phyloP scores from a whole-genome alignment of 2,888 invertebrate species.

The Cheilosia urbana region DNA sequence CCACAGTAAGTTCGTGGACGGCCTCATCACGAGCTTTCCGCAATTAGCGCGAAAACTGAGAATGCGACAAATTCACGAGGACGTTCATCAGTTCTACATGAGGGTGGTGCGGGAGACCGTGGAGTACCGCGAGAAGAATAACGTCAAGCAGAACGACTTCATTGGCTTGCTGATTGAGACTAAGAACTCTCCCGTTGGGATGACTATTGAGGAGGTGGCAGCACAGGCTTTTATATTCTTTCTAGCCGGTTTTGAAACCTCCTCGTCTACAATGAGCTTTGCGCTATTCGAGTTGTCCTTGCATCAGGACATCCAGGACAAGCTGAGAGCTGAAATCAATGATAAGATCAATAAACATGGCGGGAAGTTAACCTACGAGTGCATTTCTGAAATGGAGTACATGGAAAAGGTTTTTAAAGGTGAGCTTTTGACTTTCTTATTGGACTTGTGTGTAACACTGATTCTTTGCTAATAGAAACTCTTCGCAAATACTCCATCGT shows the following conservation, averaged over 20 bases:
- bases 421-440: constrained; percentile 56
- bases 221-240: constrained; percentile 82
- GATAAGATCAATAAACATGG: constrained; percentile 77
- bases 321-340: constrained; percentile 78
- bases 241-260: constrained; percentile 86
- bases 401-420: constrained; percentile 80
- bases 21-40: constrained; percentile 78
- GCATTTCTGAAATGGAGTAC: constrained; percentile 79
- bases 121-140: constrained; percentile 84
- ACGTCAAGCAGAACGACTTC: constrained; percentile 85
- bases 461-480: constrained; percentile 83
- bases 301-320: constrained; percentile 79
- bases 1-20: constrained; percentile 76
- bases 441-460: background rate
- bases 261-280: constrained; percentile 86
- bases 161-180: constrained; percentile 85
- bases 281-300: constrained; percentile 81
- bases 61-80: constrained; percentile 77
- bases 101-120: constrained; percentile 84
- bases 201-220: constrained; percentile 79
- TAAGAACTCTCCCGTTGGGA: constrained; percentile 82
- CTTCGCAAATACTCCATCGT: constrained; percentile 86
- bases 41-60: constrained; percentile 77
- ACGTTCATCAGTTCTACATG: constrained; percentile 84
- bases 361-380: constrained; percentile 79